Conservation (phyloP, 2,113 vertebrate genomes). For the Aplodontia rufa region DNA sequence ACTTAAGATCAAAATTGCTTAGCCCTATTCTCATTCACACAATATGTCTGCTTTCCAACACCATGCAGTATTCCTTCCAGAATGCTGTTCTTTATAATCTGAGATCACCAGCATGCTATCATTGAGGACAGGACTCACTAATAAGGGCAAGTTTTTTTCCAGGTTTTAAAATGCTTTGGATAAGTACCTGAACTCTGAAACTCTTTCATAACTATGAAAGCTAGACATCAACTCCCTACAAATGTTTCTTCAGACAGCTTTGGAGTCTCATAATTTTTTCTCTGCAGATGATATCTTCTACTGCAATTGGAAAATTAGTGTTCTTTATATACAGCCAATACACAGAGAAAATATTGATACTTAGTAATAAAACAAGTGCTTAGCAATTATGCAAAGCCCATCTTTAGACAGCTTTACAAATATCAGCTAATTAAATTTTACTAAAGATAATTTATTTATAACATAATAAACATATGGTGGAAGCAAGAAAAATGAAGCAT, state of each 20-base stretch:
- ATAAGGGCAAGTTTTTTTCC: background rate
- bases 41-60: background rate
- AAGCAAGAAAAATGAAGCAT: background rate
- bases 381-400: conserved; percentile 29
- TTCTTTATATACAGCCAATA: background rate
- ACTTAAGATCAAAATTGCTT: background rate
- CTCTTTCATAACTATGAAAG: background rate
- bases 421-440: conserved; percentile 59
- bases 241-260: background rate
- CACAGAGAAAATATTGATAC: conserved; percentile 22
- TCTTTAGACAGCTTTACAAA: conserved; percentile 61
- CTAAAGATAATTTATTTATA: conserved; percentile 49
- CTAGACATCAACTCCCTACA: background rate
- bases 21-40: background rate
- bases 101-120: background rate
- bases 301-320: background rate
- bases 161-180: background rate
- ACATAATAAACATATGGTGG: conserved; percentile 18
- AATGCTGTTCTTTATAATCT: background rate
- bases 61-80: background rate
- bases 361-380: conserved; percentile 17
- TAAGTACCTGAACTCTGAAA: background rate
- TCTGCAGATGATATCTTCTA: background rate
- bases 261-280: background rate
- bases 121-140: background rate